phyloP scores from a whole-genome alignment of 2,797 vertebrate species.

The Mus spretus region DNA sequence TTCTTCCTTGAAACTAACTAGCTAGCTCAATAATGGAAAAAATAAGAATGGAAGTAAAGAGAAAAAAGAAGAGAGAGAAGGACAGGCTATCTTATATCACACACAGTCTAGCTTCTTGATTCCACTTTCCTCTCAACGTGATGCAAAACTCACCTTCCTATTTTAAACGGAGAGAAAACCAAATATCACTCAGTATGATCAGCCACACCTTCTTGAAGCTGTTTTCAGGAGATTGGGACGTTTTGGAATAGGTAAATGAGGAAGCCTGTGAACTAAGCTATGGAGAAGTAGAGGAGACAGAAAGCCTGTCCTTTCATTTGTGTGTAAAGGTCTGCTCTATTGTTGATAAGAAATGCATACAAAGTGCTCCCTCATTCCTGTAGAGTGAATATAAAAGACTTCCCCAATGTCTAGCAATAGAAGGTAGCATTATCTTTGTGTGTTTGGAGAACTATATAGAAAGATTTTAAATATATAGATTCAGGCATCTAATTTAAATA shows the following conservation, averaged over 20 bases:
- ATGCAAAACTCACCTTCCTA: neutral
- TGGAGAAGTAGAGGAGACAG: neutral
- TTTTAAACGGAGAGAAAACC: neutral
- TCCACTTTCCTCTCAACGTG: neutral
- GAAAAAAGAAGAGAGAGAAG: neutral
- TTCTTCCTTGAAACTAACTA: neutral
- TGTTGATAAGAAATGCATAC: constrained; percentile 18
- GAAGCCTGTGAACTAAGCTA: neutral
- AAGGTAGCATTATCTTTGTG: neutral
- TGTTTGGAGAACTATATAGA: neutral
- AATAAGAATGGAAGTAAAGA: neutral
- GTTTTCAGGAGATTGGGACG: neutral
- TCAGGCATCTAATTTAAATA: neutral
- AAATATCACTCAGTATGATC: neutral
- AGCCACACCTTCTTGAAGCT: neutral
- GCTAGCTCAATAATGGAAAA: neutral
- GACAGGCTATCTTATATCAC: neutral
- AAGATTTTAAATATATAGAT: neutral
- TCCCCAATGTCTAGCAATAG: neutral
- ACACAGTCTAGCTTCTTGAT: neutral
- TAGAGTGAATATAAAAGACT: constrained; percentile 10
- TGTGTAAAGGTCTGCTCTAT: constrained; percentile 2
- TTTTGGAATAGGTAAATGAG: neutral
- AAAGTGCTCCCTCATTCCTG: neutral
- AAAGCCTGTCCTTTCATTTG: neutral